Percentiles rank a stretch among this genome's conserved stretches.
phyloP scores from a whole-genome alignment of 2,888 invertebrate genomes.

The Cantharis rufa region DNA sequence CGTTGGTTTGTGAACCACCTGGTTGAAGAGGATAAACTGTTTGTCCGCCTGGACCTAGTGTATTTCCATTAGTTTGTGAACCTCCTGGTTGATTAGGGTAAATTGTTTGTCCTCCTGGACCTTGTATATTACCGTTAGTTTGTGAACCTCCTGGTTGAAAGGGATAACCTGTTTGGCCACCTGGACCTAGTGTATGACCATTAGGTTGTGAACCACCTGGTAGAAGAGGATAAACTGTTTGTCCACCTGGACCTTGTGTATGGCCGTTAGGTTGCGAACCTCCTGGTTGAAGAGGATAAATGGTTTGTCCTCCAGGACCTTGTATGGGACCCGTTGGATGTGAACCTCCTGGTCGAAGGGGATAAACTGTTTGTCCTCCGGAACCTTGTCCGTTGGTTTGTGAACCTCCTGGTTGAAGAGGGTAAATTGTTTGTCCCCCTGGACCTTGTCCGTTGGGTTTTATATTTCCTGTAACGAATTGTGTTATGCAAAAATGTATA shows the following conservation, averaged over 20 bases:
- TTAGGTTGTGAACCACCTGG: slow-evolving; percentile 16
- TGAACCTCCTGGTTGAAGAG: slow-evolving; percentile 12
- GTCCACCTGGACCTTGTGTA: not conserved
- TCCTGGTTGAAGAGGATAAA: slow-evolving; percentile 12
- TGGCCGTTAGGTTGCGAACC: slow-evolving; percentile 4
- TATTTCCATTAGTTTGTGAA: not conserved
- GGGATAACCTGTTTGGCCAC: slow-evolving; percentile 5
- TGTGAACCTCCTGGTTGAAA: slow-evolving; percentile 13
- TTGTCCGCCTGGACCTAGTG: not conserved
- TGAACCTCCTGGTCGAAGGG: slow-evolving; percentile 13
- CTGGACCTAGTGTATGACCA: not conserved
- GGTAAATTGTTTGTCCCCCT: not conserved
- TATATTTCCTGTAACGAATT: not conserved
- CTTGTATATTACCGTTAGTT: not conserved
- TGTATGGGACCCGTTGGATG: not conserved
- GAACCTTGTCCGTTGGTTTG: not conserved
- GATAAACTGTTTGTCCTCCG: slow-evolving; percentile 2
- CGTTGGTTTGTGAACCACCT: slow-evolving; percentile 15
- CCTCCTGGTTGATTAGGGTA: slow-evolving; percentile 13
- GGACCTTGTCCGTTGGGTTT: not conserved
- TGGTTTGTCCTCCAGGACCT: not conserved
- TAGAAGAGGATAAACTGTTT: slow-evolving; percentile 4
- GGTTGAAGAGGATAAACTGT: slow-evolving; percentile 5
- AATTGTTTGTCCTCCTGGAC: not conserved
- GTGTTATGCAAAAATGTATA: not conserved